phyloP scores from a whole-genome alignment of 2,797 vertebrate genomes.

The Pygocentrus nattereri region DNA sequence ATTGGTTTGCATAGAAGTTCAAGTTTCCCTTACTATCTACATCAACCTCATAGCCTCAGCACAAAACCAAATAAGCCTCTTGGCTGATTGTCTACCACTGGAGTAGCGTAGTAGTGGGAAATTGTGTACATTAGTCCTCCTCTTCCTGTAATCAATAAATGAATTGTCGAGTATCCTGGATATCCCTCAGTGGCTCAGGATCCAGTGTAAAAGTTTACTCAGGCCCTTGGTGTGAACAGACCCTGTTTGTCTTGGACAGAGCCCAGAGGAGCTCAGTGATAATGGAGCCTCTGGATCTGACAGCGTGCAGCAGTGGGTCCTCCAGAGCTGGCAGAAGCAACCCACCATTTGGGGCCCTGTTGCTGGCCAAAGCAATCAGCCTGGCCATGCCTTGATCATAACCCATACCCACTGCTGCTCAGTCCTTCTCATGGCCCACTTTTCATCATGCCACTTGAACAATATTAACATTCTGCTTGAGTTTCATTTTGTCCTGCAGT shows the following conservation, averaged over 20 bases:
- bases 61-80: background rate
- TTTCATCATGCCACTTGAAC: background rate
- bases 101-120: background rate
- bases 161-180: background rate
- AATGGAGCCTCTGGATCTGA: slow-evolving; percentile 48
- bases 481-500: background rate
- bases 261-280: slow-evolving; percentile 40
- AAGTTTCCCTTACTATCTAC: background rate
- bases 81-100: background rate
- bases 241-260: slow-evolving; percentile 43
- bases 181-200: background rate
- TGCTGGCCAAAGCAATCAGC: slow-evolving; percentile 40
- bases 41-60: background rate
- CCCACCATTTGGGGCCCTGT: slow-evolving; percentile 56
- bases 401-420: slow-evolving; percentile 1
- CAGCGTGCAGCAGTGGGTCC: slow-evolving; percentile 25
- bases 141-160: slow-evolving; percentile 2
- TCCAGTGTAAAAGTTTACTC: slow-evolving; percentile 26
- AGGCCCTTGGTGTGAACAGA: slow-evolving; percentile 22
- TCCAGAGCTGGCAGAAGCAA: slow-evolving; percentile 40
- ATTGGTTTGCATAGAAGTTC: background rate
- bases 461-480: background rate
- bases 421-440: background rate
- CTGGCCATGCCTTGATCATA: slow-evolving; percentile 16
- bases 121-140: background rate